These are phyloP conservation scores for Phragmatobia fuliginosa DNA, from an alignment of 2,888 invertebrate species.

Conservation along the genomic window DNA sequence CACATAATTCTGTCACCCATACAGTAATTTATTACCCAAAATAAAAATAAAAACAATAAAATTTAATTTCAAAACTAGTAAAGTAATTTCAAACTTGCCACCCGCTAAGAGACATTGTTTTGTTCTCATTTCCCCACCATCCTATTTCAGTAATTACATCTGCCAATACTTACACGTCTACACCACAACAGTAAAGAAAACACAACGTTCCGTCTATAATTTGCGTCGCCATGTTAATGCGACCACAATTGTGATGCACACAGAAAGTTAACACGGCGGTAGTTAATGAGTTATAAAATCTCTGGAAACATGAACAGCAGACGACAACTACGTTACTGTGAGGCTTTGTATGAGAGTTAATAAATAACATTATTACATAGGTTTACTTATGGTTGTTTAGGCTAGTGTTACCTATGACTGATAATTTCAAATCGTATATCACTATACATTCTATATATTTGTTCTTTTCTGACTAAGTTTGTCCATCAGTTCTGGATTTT, in stretches of 20 bases:
- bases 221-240: conserved; percentile 38
- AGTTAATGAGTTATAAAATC: conserved; percentile 48
- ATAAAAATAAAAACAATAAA: background rate
- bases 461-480: too few relatives aligned
- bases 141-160: conserved; percentile 22
- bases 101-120: conserved; percentile 9
- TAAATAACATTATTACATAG: conserved; percentile 2
- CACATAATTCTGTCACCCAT: background rate
- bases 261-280: conserved; percentile 50
- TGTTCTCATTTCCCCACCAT: conserved; percentile 7
- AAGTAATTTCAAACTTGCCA: conserved; percentile 10
- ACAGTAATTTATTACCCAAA: background rate
- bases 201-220: conserved; percentile 38
- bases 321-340: conserved; percentile 46
- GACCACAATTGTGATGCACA: conserved; percentile 47
- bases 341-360: conserved; percentile 20
- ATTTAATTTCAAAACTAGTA: background rate
- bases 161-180: conserved; percentile 21
- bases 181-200: conserved; percentile 34
- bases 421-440: too few relatives aligned
- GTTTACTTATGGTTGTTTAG: background rate
- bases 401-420: background rate
- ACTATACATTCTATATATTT: too few relatives aligned
- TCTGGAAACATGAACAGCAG: conserved; percentile 64
- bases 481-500: too few relatives aligned